These are phyloP conservation scores for Brevimyrus niger DNA, from an alignment of 2,113 vertebrate genomes.

Conservation along the genomic window DNA sequence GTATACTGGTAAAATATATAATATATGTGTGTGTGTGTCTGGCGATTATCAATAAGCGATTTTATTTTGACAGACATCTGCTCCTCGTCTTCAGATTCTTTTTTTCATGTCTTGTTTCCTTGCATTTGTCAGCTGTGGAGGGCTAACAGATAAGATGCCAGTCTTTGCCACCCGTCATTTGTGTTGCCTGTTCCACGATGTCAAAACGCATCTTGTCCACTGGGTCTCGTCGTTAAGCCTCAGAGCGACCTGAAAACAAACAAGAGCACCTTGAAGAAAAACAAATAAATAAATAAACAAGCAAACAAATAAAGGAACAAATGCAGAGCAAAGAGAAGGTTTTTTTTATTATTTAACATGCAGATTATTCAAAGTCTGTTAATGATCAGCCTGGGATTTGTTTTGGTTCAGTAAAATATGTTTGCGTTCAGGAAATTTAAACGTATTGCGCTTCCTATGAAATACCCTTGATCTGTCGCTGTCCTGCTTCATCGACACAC, in stretches of 20 bases:
- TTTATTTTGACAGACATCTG: background rate
- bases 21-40: background rate
- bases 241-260: background rate
- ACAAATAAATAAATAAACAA: background rate
- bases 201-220: background rate
- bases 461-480: background rate
- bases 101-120: background rate
- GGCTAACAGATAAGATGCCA: background rate
- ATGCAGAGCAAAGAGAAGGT: background rate
- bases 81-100: background rate
- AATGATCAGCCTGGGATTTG: conserved; percentile 16
- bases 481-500: conserved; percentile 21
- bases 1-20: background rate
- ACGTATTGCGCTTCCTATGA: conserved; percentile 20
- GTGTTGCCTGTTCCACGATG: background rate
- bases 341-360: conserved; percentile 11
- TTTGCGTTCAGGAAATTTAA: conserved; percentile 20
- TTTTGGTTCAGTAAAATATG: conserved; percentile 16
- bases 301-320: background rate
- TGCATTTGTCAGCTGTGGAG: background rate
- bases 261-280: background rate
- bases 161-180: background rate
- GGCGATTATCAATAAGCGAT: background rate
- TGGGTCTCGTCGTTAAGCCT: background rate
- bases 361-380: conserved; percentile 17